Base-by-base conservation (phyloP, 2,888 invertebrate genomes). In the Stomorhina lunata region DNA sequence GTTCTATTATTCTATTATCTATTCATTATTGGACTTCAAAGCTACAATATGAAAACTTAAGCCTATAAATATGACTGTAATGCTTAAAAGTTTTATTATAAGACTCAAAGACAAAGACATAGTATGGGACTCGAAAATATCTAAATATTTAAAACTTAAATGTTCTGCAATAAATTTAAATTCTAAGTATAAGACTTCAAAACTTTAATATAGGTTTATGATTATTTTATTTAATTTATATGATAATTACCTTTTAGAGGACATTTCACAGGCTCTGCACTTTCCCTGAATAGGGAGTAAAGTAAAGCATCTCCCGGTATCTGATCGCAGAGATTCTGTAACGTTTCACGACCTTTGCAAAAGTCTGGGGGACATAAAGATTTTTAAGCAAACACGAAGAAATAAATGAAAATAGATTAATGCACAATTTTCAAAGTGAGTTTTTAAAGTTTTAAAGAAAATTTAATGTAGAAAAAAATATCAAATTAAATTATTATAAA, bases 251-350 rank as follows among this genome's bases (percentile, higher is more conserved):
- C 91, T 88, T 93, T 93, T 57, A 94, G 90, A 0, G 98, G 98
- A 91, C 98, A 98, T 88, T 95, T 94, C 50, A 98, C 96, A 2
- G 98, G 95, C 20, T 95, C 94, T 12, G 97, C 97, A 88, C 95
- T 96, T 90, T 97, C 95, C 81, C 97, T 93, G 92, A 97, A 97
- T 95, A 97, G 95, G 86, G 97, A 96, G 92, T 95, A 97, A 12
- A 97, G 93, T 53, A 96, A 92, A 2, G 97, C 97, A 91, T 97
- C 97, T 17, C 97, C 97, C 12, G 96, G 96, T 91, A 97, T 97
- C 89, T 95, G 94, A 65, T 96, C 95, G 91, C 97, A 97, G 85
- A 97, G 93, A 86, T 95, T 95, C 63, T 95, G 94, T 87, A 97
- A 92, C 65, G 95, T 94, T 89, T 96, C 96, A 88, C 91, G 91